Evolutionary conservation across 2,113 vertebrate species (phyloP).

Genomic region (Marmota flaviventris): DNA sequence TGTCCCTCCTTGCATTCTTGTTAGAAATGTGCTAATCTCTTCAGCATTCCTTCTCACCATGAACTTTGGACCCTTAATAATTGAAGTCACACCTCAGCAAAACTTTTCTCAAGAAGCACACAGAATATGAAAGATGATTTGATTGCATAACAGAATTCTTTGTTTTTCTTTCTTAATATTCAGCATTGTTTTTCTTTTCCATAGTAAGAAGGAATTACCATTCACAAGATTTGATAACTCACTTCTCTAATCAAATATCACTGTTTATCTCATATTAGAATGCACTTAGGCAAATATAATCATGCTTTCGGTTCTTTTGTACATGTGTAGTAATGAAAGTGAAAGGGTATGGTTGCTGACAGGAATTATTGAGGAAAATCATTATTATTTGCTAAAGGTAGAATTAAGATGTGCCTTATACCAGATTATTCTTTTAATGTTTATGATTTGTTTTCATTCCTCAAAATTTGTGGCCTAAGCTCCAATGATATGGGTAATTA

Average conservation of each 20-base stretch:
- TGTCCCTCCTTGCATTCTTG: neutral
- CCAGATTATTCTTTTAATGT: neutral
- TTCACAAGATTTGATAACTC: neutral
- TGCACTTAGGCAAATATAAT: neutral
- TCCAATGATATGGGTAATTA: neutral
- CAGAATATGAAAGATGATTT: neutral
- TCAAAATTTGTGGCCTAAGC: neutral
- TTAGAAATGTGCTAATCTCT: neutral
- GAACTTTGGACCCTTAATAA: neutral
- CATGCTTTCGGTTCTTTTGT: neutral
- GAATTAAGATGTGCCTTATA: neutral
- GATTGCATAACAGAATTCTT: neutral
- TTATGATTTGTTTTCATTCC: neutral
- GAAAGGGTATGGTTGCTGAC: neutral
- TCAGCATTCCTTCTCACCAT: neutral
- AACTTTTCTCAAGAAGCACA: neutral
- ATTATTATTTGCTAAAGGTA: fast-evolving
- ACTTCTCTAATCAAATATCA: neutral
- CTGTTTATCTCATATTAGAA: neutral
- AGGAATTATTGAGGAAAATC: fast-evolving
- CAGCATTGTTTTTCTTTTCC: neutral
- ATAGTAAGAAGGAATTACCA: neutral
- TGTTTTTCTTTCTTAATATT: neutral
- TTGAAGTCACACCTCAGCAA: neutral
- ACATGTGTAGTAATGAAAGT: neutral